Conservation (phyloP, 1,140 invertebrate species). For the Cydia fagiglandana region DNA sequence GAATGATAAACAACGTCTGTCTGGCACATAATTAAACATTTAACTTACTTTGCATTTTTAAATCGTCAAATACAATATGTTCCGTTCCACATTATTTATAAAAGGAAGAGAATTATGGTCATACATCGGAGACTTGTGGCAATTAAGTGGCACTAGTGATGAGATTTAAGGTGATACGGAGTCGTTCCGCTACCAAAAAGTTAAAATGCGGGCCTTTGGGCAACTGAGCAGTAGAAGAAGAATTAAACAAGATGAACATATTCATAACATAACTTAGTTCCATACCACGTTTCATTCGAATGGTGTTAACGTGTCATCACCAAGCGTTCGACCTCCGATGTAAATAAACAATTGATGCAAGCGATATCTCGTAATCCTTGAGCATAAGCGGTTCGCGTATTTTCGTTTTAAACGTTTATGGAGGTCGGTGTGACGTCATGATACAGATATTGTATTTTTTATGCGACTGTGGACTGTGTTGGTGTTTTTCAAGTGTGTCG, state of each 20-base stretch:
- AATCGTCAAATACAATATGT: background rate
- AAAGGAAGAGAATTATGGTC: too few relatives aligned
- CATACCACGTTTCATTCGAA: background rate
- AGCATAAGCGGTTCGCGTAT: constrained; percentile 2
- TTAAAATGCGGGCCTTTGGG: too few relatives aligned
- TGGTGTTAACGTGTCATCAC: background rate
- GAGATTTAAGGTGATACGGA: too few relatives aligned
- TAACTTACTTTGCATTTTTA: background rate
- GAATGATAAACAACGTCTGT: background rate
- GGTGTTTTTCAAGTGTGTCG: background rate
- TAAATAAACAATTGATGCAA: constrained; percentile 8
- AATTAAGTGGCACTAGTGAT: too few relatives aligned
- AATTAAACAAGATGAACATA: background rate
- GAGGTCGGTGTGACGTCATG: background rate
- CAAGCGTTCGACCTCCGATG: background rate
- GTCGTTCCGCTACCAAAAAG: too few relatives aligned
- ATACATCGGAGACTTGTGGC: too few relatives aligned
- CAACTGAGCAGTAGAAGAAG: too few relatives aligned
- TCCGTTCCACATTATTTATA: background rate
- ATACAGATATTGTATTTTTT: background rate
- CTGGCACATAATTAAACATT: background rate
- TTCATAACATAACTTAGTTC: background rate
- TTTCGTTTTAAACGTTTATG: background rate
- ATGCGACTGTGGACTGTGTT: background rate
- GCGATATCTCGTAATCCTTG: constrained; percentile 9